These are phyloP conservation scores for Allygus modestus DNA, from an alignment of 2,888 invertebrate species.

Conservation along the genomic window DNA sequence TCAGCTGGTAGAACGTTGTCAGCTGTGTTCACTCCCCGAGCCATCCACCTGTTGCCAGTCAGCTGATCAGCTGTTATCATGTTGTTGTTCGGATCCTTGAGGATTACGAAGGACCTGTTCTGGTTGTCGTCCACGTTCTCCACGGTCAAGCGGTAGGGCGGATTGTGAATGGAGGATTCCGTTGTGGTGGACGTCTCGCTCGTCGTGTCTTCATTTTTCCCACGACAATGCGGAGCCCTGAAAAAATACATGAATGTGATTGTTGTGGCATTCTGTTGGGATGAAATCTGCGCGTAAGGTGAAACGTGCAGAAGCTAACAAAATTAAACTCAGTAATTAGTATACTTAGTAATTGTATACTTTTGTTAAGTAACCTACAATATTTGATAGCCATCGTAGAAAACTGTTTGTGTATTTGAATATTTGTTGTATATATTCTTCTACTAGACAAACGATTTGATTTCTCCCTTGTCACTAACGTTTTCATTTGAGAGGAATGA, in stretches of 20 bases:
- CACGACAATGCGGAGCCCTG: slow-evolving; percentile 11
- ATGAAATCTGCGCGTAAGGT: too few species aligned
- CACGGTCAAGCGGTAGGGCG: slow-evolving; percentile 66
- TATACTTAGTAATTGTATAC: too few species aligned
- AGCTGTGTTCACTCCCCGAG: slow-evolving; percentile 11
- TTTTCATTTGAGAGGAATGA: too few species aligned
- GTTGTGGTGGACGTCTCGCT: slow-evolving; percentile 56
- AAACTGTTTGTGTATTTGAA: too few species aligned
- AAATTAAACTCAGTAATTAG: too few species aligned
- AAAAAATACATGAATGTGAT: not conserved
- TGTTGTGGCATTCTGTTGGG: too few species aligned
- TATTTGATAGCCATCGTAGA: too few species aligned
- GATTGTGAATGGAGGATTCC: slow-evolving; percentile 43
- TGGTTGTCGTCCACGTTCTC: slow-evolving; percentile 67
- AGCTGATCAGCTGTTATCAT: slow-evolving; percentile 10
- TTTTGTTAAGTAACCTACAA: too few species aligned
- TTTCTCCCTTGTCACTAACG: too few species aligned
- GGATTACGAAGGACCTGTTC: slow-evolving; percentile 68
- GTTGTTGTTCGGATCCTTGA: slow-evolving; percentile 68
- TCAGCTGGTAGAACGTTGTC: slow-evolving; percentile 21
- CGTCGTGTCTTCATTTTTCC: slow-evolving; percentile 17
- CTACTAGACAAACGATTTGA: too few species aligned
- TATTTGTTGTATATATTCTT: too few species aligned
- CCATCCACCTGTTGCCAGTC: slow-evolving; percentile 55
- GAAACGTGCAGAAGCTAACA: too few species aligned